Percentiles rank a stretch among this genome's conserved stretches.
Evolutionary conservation across 2,113 vertebrate species (phyloP).

Genomic region (Leuciscus idus): DNA sequence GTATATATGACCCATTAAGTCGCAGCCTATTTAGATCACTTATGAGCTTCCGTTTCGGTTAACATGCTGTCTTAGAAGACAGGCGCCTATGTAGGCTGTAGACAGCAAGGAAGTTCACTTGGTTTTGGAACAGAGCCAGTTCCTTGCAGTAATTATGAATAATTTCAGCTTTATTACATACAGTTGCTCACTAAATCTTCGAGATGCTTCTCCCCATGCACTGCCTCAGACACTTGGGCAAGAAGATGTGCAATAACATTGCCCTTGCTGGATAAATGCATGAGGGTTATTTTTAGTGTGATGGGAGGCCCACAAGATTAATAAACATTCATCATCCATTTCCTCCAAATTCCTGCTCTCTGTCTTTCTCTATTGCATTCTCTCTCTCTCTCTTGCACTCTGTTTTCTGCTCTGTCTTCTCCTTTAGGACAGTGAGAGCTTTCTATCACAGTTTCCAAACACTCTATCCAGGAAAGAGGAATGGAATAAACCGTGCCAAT

Average conservation of each 20-base stretch:
- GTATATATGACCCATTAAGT: not conserved
- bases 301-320: conserved; percentile 57
- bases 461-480: conserved; percentile 9
- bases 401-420: conserved; percentile 27
- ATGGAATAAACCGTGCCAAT: not conserved
- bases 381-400: not conserved
- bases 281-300: conserved; percentile 55
- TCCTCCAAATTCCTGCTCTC: conserved; percentile 39
- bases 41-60: not conserved
- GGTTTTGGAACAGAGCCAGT: conserved; percentile 19
- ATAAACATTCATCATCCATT: conserved; percentile 59
- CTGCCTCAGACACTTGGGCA: conserved; percentile 24
- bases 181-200: conserved; percentile 37
- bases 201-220: conserved; percentile 43
- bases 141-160: conserved; percentile 35
- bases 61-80: conserved; percentile 1
- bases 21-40: not conserved
- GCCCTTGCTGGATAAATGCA: conserved; percentile 50
- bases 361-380: conserved; percentile 8
- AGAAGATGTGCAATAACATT: conserved; percentile 28
- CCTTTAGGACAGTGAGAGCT: conserved; percentile 42
- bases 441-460: conserved; percentile 42
- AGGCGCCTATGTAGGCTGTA: conserved; percentile 8
- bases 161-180: conserved; percentile 22
- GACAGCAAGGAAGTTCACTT: not conserved